Evolutionary conservation across 1,140 invertebrate species (phyloP).

Genomic region (Cataglyphis hispanica): DNA sequence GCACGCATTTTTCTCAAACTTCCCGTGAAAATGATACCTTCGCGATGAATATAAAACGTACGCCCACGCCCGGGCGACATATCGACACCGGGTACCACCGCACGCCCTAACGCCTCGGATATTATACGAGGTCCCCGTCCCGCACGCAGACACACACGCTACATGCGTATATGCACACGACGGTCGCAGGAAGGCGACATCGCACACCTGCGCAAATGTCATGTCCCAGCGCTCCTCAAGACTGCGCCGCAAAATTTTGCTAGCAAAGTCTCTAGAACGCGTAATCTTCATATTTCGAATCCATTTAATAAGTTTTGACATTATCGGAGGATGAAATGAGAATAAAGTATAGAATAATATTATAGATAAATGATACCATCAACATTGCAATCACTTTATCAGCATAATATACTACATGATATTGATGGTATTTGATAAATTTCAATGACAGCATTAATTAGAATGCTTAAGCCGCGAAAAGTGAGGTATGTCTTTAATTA

Average conservation of each 20-base stretch:
- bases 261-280: conserved; percentile 31
- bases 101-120: conserved; percentile 65
- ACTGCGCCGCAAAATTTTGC: conserved; percentile 59
- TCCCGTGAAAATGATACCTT: conserved; percentile 76
- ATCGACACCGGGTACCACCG: conserved; percentile 71
- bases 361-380: not conserved
- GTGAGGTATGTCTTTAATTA: conserved; percentile 40
- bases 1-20: conserved; percentile 68
- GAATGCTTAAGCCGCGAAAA: not conserved
- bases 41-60: conserved; percentile 78
- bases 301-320: not conserved
- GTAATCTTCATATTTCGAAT: conserved; percentile 21
- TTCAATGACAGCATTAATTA: conserved; percentile 15
- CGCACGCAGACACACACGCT: conserved; percentile 60
- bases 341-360: not conserved
- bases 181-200: conserved; percentile 14
- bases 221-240: conserved; percentile 39
- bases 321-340: not conserved
- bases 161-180: conserved; percentile 58
- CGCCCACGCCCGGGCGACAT: conserved; percentile 72
- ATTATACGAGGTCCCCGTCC: conserved; percentile 72
- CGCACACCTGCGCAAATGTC: conserved; percentile 70
- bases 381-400: not conserved
- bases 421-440: not conserved
- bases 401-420: not conserved